Conservation (phyloP, 2,797 vertebrate genomes). For the Schizopygopsis malacanthus region DNA sequence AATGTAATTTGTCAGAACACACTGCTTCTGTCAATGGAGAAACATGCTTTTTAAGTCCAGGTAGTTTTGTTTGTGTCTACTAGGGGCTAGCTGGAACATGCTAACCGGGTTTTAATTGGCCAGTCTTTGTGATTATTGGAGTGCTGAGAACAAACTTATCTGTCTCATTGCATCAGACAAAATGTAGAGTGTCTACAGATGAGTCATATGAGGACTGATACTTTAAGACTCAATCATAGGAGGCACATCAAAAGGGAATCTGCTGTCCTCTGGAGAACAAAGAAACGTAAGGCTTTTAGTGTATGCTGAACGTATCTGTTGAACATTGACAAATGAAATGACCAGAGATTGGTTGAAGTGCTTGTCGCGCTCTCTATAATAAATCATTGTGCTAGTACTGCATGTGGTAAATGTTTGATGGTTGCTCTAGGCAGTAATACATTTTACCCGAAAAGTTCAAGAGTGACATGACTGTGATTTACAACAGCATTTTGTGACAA, state of each 20-base stretch:
- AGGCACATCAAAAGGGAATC: constrained; percentile 37
- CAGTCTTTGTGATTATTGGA: constrained; percentile 6
- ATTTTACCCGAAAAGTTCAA: constrained; percentile 28
- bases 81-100: not conserved
- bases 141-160: constrained; percentile 15
- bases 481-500: constrained; percentile 20
- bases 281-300: constrained; percentile 19
- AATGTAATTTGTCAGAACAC: not conserved
- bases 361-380: constrained; percentile 20
- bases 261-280: constrained; percentile 22
- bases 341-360: constrained; percentile 40
- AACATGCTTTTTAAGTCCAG: constrained; percentile 8
- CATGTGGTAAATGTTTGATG: constrained; percentile 35
- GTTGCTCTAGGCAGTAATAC: constrained; percentile 13
- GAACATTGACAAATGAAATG: constrained; percentile 27
- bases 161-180: constrained; percentile 27
- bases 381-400: constrained; percentile 26
- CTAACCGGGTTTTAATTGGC: constrained; percentile 14
- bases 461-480: constrained; percentile 27
- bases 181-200: constrained; percentile 42
- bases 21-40: not conserved
- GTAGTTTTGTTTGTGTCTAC: not conserved
- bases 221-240: not conserved
- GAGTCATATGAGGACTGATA: constrained; percentile 15
- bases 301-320: constrained; percentile 1